Conservation (phyloP, 2,888 invertebrate species). For the Blera fallax region DNA sequence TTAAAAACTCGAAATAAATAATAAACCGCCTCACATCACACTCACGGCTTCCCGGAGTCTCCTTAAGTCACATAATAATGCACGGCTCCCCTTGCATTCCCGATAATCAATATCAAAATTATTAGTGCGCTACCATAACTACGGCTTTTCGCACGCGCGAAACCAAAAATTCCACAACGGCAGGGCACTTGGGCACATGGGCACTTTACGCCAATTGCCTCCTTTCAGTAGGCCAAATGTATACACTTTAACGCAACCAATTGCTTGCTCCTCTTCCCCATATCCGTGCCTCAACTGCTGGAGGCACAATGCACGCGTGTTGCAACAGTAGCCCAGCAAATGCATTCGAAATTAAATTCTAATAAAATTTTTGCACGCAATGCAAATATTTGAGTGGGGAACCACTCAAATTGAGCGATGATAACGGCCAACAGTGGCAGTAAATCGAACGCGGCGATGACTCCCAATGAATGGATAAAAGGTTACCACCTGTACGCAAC, state of each 20-base stretch:
- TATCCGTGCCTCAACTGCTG: constrained; percentile 34
- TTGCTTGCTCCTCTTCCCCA: constrained; percentile 33
- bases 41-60: background rate
- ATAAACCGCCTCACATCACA: constrained; percentile 30
- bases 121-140: constrained; percentile 71
- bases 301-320: constrained; percentile 63
- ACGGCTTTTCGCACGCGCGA: constrained; percentile 36
- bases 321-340: constrained; percentile 56
- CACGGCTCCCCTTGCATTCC: constrained; percentile 21
- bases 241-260: constrained; percentile 58
- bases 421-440: constrained; percentile 48
- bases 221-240: constrained; percentile 65
- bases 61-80: constrained; percentile 12
- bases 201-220: constrained; percentile 58
- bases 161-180: constrained; percentile 14
- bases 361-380: constrained; percentile 79
- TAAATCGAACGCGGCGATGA: constrained; percentile 52
- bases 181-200: constrained; percentile 56
- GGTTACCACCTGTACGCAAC: constrained; percentile 10
- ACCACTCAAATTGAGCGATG: constrained; percentile 69
- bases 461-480: background rate
- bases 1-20: constrained; percentile 52
- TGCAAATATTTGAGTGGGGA: constrained; percentile 70
- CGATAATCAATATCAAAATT: constrained; percentile 71
- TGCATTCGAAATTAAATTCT: constrained; percentile 75